Base-by-base conservation (phyloP, 1,140 invertebrate species). In the Luehdorfia chinensis region DNA sequence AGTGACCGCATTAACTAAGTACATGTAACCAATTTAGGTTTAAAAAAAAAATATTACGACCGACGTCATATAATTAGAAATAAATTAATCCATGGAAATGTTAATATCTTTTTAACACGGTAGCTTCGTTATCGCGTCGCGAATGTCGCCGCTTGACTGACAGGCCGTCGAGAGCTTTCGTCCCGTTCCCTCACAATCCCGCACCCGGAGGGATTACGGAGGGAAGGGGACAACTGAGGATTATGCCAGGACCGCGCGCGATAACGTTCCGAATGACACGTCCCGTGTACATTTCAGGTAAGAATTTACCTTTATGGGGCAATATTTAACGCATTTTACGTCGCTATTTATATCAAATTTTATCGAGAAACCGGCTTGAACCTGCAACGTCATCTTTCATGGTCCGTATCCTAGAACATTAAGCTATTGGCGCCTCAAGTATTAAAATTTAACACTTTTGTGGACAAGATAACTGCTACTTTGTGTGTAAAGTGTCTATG, bases 141-240 rank as follows among this genome's bases (percentile, higher is more conserved):
- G 54, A 51, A 56, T 50, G 66, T 47, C 55, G 52, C 32, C 37
- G 48, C 36, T 47, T 66, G 63, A 77, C 74, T 79, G 76, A 66
- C 61, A 55, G n/a, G 47, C 43, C 43, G 39, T 25, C 54, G 45
- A 43, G 46, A 6, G 19, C 58, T 53, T 45, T 15, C 52, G 47
- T 64, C 61, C 69, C 62, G 50, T 45, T 62, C 52, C 58, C 55
- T 59, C 36, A 13, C 21, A 14, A 32, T 33, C 63, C 54, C 58
- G 9, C 51, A 33, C 66, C 70, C 69, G 58, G 75, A 75, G 70
- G 72, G 63, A 67, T 56, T 46, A 67, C 55, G 69, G 66, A 64
- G 63, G 61, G 63, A 63, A 47, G 49, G 59, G 21, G 56, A 43
- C 16, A 4, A 7, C 18, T 21, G 55, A 49, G 55, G 53, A 52